A percentile compares a stretch with the other conserved stretches of the same genome.
These are phyloP conservation scores for Equus przewalskii DNA, from an alignment of 2,113 vertebrate genomes.

Conservation along the genomic window DNA sequence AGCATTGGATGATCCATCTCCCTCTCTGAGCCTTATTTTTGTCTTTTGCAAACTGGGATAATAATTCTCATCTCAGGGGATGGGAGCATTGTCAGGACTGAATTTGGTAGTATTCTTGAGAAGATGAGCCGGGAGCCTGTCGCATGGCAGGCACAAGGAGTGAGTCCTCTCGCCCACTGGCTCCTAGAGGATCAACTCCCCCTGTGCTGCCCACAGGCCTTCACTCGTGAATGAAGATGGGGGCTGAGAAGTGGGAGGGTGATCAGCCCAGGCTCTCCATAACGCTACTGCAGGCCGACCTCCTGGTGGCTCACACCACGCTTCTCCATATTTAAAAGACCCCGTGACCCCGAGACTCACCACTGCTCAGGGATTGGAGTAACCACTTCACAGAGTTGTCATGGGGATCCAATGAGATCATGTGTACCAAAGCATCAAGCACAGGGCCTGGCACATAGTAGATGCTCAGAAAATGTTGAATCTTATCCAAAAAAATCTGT, in stretches of 20 bases:
- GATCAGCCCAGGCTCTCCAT: not conserved
- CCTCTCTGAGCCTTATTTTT: not conserved
- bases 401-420: not conserved
- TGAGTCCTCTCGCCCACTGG: not conserved
- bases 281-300: not conserved
- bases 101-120: not conserved
- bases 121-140: not conserved
- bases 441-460: constrained; percentile 16
- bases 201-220: not conserved
- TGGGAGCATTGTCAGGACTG: not conserved
- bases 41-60: not conserved
- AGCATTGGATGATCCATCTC: not conserved
- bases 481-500: not conserved
- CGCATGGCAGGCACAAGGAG: fast-evolving
- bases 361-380: not conserved
- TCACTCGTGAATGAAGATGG: not conserved
- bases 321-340: not conserved
- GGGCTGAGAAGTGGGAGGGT: fast-evolving
- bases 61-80: not conserved
- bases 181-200: not conserved
- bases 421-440: not conserved
- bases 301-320: not conserved
- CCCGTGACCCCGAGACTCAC: not conserved
- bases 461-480: not conserved
- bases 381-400: not conserved